Evolutionary conservation across 2,113 vertebrate species (phyloP).

Genomic region (Piliocolobus tephrosceles): DNA sequence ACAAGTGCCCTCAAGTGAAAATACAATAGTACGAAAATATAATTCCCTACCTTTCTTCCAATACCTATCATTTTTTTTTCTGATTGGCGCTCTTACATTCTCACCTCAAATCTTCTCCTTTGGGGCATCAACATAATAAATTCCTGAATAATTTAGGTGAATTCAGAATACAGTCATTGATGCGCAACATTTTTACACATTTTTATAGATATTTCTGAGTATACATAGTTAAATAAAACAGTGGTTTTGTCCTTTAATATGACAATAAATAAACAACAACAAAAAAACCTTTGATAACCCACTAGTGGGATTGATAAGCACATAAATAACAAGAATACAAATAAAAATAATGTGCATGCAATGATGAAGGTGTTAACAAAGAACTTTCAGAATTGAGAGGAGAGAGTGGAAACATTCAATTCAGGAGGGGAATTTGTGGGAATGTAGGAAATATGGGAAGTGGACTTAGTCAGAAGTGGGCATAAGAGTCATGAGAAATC

Average conservation of each 20-base stretch:
- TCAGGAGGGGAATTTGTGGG: neutral
- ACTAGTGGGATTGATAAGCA: neutral
- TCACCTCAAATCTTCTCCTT: neutral
- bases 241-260: neutral
- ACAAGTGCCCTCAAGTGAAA: neutral
- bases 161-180: neutral
- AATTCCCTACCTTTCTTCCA: neutral
- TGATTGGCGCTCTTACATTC: neutral
- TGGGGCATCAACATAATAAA: neutral
- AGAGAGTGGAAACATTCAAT: neutral
- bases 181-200: neutral
- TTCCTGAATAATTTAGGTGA: neutral
- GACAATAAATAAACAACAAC: neutral
- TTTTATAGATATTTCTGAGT: neutral
- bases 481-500: neutral
- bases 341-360: neutral
- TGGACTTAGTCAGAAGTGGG: neutral
- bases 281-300: neutral
- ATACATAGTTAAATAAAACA: neutral
- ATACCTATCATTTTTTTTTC: neutral
- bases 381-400: neutral
- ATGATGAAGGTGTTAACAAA: neutral
- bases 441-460: neutral
- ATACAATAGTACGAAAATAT: neutral
- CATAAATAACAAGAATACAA: neutral